Percentiles rank a stretch among this genome's conserved stretches.
Evolutionary conservation across 37 sponge, comb jelly and placozoan species (phyloP).

Genomic region (Hormiphora californensis): DNA sequence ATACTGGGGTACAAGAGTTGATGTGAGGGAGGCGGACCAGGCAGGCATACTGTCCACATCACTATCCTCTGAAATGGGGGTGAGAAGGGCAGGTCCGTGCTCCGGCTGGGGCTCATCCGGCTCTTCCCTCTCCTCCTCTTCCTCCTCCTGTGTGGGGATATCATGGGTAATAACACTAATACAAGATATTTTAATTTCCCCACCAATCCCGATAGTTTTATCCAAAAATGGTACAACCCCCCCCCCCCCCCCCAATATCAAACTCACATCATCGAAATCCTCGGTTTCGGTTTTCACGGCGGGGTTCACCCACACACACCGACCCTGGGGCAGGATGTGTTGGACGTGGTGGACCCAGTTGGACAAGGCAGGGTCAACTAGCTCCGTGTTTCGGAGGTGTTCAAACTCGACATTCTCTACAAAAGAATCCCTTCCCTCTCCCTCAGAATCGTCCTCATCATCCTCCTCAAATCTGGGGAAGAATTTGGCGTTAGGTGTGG

Average conservation of each 20-base stretch:
- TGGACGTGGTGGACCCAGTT: constrained; percentile 91
- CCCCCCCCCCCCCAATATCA: not conserved
- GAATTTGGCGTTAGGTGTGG: constrained; percentile 65
- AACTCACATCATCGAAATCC: constrained; percentile 77
- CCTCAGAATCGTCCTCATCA: constrained; percentile 92
- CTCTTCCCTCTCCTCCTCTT: constrained; percentile 85
- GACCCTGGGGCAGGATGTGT: constrained; percentile 93
- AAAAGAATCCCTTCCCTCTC: constrained; percentile 63
- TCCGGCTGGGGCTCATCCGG: constrained; percentile 92
- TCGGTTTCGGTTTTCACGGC: constrained; percentile 88
- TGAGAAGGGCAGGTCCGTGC: constrained; percentile 86
- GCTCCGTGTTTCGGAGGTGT: constrained; percentile 65
- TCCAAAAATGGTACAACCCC: no score
- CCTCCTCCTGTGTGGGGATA: constrained; percentile 76
- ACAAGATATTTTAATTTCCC: not conserved
- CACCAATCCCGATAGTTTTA: no score
- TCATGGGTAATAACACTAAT: not conserved
- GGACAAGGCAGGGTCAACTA: constrained; percentile 68
- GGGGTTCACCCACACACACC: constrained; percentile 97
- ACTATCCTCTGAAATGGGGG: constrained; percentile 77
- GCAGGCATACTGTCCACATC: constrained; percentile 84
- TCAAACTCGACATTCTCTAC: constrained; percentile 87
- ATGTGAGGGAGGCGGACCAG: constrained; percentile 81
- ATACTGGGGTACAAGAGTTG: constrained; percentile 77
- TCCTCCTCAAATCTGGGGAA: constrained; percentile 59